A percentile compares a stretch with the other conserved stretches of the same genome.
These are phyloP conservation scores for Pachyuromys duprasi DNA, from an alignment of 2,797 vertebrate species.

Conservation along the genomic window DNA sequence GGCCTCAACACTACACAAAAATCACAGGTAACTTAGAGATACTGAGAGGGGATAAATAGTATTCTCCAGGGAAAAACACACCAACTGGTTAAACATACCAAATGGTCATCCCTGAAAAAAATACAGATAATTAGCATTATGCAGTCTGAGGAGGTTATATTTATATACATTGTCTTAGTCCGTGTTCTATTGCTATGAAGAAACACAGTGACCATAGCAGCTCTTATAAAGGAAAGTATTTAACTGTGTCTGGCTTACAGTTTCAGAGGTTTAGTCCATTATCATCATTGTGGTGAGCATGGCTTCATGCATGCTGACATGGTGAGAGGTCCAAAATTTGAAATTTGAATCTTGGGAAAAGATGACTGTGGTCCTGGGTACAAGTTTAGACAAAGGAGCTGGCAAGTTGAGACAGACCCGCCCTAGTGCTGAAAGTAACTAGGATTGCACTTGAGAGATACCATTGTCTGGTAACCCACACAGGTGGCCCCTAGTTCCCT, in stretches of 20 bases:
- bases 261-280: neutral
- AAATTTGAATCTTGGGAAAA: no score
- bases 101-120: neutral
- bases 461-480: no score
- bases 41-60: neutral
- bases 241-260: neutral
- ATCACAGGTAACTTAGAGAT: neutral
- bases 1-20: neutral
- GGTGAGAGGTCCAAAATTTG: no score
- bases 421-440: no score
- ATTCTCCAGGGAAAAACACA: neutral
- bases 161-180: neutral
- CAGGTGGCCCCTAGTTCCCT: no score
- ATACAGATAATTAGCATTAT: neutral
- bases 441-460: no score
- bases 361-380: no score
- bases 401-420: no score
- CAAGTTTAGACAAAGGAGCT: no score
- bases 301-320: neutral
- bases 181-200: neutral
- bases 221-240: neutral
- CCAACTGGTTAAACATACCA: neutral
- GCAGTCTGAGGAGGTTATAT: neutral
- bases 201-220: neutral
- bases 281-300: neutral